Base-by-base conservation (phyloP, 2,888 invertebrate species). In the Euplexia lucipara region DNA sequence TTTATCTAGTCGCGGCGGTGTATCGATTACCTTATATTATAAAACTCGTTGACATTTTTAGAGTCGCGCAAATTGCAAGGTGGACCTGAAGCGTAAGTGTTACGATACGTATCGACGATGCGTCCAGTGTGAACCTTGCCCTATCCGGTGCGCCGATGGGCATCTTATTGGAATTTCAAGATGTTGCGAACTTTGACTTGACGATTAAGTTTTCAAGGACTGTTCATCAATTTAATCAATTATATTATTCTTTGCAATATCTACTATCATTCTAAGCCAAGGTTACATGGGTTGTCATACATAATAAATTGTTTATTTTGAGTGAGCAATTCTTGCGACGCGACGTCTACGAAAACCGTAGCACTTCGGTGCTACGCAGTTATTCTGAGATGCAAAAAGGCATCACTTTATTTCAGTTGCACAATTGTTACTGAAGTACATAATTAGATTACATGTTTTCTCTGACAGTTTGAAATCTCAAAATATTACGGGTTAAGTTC, bases 41-140 rank as follows among this genome's bases (percentile, higher is more conserved):
- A 72, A 74, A 77, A 81, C 82, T 71, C 61, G 80, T 77, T 81
- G 80, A 81, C 82, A 81, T 82, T 82, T 81, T 70, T 74, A 81
- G 76, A 70, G 35, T 52, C 61, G 66, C 56, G 61, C 76, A 69
- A 76, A 63, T 68, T 70, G 79, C 80, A 76, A 79, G 79, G 76
- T 79, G 73, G 74, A 70, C 60, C 60, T 52, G 58, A 52, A 37
- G 52, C 70, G 65, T 54, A 48, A 58, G 60, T 70, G 70, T 70
- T 70, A 51, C 52, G 62, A 44, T 56, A 32, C 42, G 48, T 41
- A 51, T 42, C 48, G 73, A 53, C 35, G 66, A 53, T 54, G 52
- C 14, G 30, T 37, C 41, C 18, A 20, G 20, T 22, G 18, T 26
- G 73, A 39, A 69, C 71, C 70, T 60, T 39, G 54, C 49, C 39